Evolutionary conservation across 2,797 vertebrate species (phyloP).

Genomic region (Danionella dracula): DNA sequence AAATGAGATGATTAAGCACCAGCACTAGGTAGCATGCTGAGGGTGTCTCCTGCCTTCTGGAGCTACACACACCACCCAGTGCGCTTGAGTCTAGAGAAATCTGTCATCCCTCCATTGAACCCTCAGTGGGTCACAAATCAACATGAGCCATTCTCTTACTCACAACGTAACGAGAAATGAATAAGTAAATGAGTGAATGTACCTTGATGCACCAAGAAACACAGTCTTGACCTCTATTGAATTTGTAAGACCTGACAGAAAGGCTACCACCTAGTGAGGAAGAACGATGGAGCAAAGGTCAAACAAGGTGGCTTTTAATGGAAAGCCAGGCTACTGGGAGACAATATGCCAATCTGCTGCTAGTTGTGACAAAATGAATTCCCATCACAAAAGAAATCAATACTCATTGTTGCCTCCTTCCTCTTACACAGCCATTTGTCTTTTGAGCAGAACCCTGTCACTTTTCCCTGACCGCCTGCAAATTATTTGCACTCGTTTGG

Average conservation of each 20-base stretch:
- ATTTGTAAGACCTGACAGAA: conserved; percentile 7
- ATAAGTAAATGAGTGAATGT: conserved; percentile 14
- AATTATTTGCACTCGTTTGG: conserved; percentile 21
- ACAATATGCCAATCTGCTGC: conserved; percentile 46
- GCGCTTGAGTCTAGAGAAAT: conserved; percentile 19
- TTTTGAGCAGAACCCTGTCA: conserved; percentile 62
- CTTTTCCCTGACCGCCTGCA: conserved; percentile 44
- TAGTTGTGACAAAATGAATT: conserved; percentile 62
- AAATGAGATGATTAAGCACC: conserved; percentile 20
- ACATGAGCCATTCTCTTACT: background rate
- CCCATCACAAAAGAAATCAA: conserved; percentile 69
- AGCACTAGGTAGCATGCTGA: conserved; percentile 13
- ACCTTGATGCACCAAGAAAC: background rate
- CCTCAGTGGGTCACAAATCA: conserved; percentile 5
- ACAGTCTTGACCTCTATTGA: conserved; percentile 8
- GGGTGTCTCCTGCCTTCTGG: conserved; percentile 36
- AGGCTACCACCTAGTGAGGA: background rate
- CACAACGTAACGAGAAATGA: conserved; percentile 11
- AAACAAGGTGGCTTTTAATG: conserved; percentile 50
- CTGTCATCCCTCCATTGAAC: conserved; percentile 5
- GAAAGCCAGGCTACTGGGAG: conserved; percentile 38
- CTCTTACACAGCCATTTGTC: conserved; percentile 60
- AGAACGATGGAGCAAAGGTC: conserved; percentile 34
- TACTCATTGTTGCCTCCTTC: conserved; percentile 67
- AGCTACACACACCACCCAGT: background rate